phyloP scores from a whole-genome alignment of 1,140 invertebrate genomes.

The Macrocentrus cingulum region DNA sequence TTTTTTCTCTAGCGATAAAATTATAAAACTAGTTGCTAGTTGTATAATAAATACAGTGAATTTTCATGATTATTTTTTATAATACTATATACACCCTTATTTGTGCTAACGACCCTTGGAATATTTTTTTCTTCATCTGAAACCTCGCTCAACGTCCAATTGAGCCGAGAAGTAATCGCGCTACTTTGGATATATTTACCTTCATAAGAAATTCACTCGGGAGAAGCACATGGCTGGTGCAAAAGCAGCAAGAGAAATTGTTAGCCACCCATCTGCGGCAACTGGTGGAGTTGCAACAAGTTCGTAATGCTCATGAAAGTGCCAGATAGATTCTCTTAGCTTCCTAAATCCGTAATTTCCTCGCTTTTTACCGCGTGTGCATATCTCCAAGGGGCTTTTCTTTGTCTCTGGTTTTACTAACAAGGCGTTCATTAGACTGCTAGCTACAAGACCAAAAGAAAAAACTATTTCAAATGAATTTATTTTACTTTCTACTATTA shows the following conservation, averaged over 20 bases:
- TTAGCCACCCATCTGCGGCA: slow-evolving; percentile 2
- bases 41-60: too few relatives aligned
- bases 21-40: slow-evolving; percentile 51
- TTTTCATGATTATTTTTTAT: too few relatives aligned
- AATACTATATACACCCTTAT: slow-evolving; percentile 41
- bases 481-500: too few relatives aligned
- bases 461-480: slow-evolving; percentile 10
- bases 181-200: not conserved
- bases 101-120: slow-evolving; percentile 43
- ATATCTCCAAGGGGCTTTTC: not conserved
- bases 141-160: not conserved
- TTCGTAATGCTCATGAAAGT: slow-evolving; percentile 2
- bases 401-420: slow-evolving; percentile 32
- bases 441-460: not conserved
- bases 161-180: not conserved
- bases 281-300: slow-evolving; percentile 18
- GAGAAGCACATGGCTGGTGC: not conserved
- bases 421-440: slow-evolving; percentile 33
- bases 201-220: not conserved
- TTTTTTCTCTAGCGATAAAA: slow-evolving; percentile 43
- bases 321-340: slow-evolving; percentile 1
- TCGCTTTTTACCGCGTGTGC: not conserved
- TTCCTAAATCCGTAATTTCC: slow-evolving; percentile 13
- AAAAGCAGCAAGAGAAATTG: not conserved
- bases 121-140: slow-evolving; percentile 42